Base-by-base conservation (phyloP, 2,888 invertebrate genomes). In the Pilophorus perplexus region DNA sequence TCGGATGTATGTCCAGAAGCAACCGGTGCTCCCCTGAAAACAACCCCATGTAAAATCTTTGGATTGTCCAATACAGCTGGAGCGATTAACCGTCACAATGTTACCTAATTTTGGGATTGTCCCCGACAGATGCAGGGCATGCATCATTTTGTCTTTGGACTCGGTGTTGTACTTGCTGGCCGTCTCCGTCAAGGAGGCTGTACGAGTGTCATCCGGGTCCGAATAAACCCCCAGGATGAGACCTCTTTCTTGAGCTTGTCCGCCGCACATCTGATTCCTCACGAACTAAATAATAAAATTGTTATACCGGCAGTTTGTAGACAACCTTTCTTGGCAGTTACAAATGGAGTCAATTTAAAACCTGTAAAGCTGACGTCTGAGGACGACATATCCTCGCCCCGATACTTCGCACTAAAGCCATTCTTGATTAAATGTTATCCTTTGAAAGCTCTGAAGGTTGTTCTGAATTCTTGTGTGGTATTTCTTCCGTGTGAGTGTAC, bases 1-100 rank as follows among this genome's bases (percentile, higher is more conserved):
- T 78, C 0, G 81, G 79, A 71, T 86, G 85, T 22, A 87, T 74
- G 71, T 83, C 84, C 73, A 82, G 87, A 72, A 87, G 83, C 6
- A 86, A 77, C 70, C 87, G 80, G 2, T 79, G n/a, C n/a, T 38
- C 38, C 6, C 8, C 27, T 14, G 14, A 3, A 37, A 37, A 4
- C 1, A 37, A 3, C 14, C n/a, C 14, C 14, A 37, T 37, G 72
- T 87, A 83, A 6, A 77, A 77, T 75, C 68, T 81, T 77, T 79
- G 82, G 69, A 76, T 83, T 73, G 76, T 83, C 73, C 78, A 78
- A 1, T 70, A 59, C 4, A 55, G 65, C 42, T 59, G 60, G n/a
- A 72, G 65, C 22, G 55, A n/a, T n/a, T n/a, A n/a, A n/a, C n/a
- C n/a, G n/a, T n/a, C n/a, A n/a, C n/a, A n/a, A n/a, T n/a, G n/a